A percentile compares a stretch with the other conserved stretches of the same genome.
These are phyloP conservation scores for Semibalanus balanoides DNA, from an alignment of 1,140 invertebrate species.

Conservation along the genomic window DNA sequence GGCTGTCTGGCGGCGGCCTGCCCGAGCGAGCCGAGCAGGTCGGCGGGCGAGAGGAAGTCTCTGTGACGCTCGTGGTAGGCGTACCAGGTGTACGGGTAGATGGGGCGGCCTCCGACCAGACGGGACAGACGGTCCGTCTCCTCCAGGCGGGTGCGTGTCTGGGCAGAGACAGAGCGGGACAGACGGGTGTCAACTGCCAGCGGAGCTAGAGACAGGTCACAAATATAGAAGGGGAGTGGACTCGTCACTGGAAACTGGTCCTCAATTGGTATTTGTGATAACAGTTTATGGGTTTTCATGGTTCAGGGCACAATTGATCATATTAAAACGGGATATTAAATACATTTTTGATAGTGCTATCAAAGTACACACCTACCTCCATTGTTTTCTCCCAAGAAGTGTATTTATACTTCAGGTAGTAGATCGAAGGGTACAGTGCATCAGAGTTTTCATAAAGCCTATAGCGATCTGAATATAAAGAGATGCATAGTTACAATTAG, in stretches of 20 bases:
- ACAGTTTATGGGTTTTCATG: too few relatives aligned
- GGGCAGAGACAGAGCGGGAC: too few relatives aligned
- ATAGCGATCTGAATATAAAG: background rate
- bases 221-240: too few relatives aligned
- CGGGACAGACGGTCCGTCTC: background rate
- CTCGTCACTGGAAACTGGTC: too few relatives aligned
- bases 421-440: background rate
- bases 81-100: slow-evolving; percentile 3
- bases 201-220: too few relatives aligned
- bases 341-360: too few relatives aligned
- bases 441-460: background rate
- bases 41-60: background rate
- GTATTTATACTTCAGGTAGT: background rate
- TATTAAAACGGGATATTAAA: too few relatives aligned
- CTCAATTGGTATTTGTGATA: too few relatives aligned
- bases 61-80: background rate
- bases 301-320: too few relatives aligned
- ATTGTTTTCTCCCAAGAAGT: background rate
- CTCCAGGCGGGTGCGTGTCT: background rate
- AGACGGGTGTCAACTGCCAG: too few relatives aligned
- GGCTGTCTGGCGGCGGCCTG: background rate
- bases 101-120: background rate
- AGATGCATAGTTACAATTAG: too few relatives aligned
- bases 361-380: background rate
- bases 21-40: background rate